Percentiles rank a stretch among this genome's conserved stretches.
Evolutionary conservation across 2,797 vertebrate species (phyloP).

Genomic region (Prionace glauca): DNA sequence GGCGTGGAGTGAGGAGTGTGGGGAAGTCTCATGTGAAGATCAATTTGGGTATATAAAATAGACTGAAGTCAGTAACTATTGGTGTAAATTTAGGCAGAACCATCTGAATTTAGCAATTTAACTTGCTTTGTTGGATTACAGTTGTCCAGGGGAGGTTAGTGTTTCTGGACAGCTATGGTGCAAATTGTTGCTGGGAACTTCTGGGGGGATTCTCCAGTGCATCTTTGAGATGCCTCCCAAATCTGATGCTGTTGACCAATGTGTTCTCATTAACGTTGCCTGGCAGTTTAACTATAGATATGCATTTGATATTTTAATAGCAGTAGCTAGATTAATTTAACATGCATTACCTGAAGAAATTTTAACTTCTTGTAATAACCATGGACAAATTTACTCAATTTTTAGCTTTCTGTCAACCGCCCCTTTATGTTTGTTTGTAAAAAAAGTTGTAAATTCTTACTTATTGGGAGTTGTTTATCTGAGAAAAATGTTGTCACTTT

Average conservation of each 20-base stretch:
- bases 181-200: no score
- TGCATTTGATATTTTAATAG: neutral
- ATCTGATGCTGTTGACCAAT: neutral
- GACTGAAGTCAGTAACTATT: no score
- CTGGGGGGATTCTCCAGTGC: no score
- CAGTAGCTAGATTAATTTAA: neutral
- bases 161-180: no score
- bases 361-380: neutral
- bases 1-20: no score
- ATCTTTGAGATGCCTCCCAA: no score
- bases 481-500: neutral
- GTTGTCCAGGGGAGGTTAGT: no score
- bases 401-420: neutral
- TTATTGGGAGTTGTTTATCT: neutral
- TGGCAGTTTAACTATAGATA: neutral
- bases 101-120: no score
- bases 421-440: neutral
- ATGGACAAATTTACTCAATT: neutral
- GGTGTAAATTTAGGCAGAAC: no score
- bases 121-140: no score
- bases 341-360: neutral
- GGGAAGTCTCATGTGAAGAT: no score
- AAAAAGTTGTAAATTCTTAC: neutral
- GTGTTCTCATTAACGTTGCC: neutral
- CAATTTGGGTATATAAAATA: no score